Percentiles rank a stretch among this genome's conserved stretches.
These are phyloP conservation scores for Poeciliopsis infans DNA, from an alignment of 2,797 vertebrate genomes.

Conservation along the genomic window DNA sequence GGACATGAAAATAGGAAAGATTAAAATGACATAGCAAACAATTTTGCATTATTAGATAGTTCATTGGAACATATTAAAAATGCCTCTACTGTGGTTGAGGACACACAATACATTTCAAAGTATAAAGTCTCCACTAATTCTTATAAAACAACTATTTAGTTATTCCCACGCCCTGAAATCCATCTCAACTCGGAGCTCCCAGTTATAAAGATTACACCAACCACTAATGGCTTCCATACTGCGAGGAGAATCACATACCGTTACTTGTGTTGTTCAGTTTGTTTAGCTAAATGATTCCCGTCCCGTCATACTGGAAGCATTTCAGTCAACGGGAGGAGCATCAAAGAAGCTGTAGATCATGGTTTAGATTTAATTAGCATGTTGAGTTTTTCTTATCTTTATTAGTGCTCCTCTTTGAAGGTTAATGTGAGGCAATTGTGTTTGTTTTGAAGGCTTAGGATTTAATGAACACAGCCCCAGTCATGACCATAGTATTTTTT, in stretches of 20 bases:
- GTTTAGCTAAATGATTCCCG: neutral
- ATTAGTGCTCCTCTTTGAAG: constrained; percentile 4
- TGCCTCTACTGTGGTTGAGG: neutral
- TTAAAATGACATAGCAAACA: neutral
- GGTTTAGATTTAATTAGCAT: constrained; percentile 5
- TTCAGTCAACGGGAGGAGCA: constrained; percentile 3
- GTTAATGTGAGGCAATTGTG: neutral
- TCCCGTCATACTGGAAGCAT: neutral
- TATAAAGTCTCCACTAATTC: neutral
- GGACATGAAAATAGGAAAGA: neutral
- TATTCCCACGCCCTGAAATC: neutral
- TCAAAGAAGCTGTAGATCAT: constrained; percentile 9
- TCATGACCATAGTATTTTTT: neutral
- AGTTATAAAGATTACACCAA: constrained; percentile 1
- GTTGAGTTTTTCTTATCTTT: neutral
- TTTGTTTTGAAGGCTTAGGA: constrained; percentile 4
- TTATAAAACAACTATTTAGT: neutral
- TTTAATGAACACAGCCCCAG: neutral
- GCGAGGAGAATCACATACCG: neutral
- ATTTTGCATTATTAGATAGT: neutral
- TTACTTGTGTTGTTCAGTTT: neutral
- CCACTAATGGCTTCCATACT: constrained; percentile 1
- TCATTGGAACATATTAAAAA: neutral
- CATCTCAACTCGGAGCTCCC: neutral
- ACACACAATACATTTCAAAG: neutral